Conservation (phyloP, 2,888 invertebrate species). For the Chrysodeixis includens region DNA sequence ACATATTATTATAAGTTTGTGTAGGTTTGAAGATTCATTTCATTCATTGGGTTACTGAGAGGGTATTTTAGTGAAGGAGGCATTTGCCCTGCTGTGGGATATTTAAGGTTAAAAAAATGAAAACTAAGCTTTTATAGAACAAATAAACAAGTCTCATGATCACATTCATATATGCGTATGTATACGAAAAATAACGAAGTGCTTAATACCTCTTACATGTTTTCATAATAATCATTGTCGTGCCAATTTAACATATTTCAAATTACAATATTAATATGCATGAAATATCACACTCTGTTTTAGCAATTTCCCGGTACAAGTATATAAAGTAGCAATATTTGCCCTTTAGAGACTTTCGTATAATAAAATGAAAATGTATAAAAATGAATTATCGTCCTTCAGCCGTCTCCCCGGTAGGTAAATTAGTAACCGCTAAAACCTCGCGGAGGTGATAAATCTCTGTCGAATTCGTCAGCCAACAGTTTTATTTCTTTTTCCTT, state of each 20-base stretch:
- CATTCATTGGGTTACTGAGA: neutral
- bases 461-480: constrained; percentile 83
- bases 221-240: neutral
- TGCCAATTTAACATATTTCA: constrained; percentile 1
- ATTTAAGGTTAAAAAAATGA: too few relatives aligned
- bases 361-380: constrained; percentile 60
- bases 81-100: too few relatives aligned
- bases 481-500: constrained; percentile 78
- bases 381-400: constrained; percentile 67
- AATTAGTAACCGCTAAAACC: constrained; percentile 79
- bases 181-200: neutral
- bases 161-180: neutral
- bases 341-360: constrained; percentile 35
- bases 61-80: too few relatives aligned
- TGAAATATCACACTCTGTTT: neutral
- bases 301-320: constrained; percentile 15
- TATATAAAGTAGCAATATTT: constrained; percentile 32
- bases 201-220: neutral
- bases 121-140: neutral
- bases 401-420: constrained; percentile 68
- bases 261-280: neutral
- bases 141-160: neutral
- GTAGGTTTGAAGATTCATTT: neutral
- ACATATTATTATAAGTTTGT: too few relatives aligned
- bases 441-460: constrained; percentile 79